Base-by-base conservation (phyloP, 1,140 invertebrate species). In the Drosophila insularis region DNA sequence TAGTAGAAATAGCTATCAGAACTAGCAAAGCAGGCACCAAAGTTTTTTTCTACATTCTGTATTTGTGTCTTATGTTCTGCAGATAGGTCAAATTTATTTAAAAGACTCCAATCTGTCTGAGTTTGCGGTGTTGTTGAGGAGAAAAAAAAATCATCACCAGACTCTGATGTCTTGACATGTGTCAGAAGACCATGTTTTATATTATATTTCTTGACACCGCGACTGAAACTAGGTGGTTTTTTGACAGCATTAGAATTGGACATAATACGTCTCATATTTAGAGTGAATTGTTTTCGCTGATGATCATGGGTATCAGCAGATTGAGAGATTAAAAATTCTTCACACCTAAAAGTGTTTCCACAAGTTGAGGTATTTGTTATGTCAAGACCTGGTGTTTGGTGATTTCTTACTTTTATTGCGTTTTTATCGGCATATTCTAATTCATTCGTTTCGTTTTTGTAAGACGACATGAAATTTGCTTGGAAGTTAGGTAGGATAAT, bases 11-110 rank as follows among this genome's bases (percentile, higher is more conserved):
- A 92, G 79, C 91, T 95, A 67, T 95, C 95, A 27, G 90, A 94
- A 21, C 96, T 96, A 14, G 93, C 94, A 85, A 97, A 97, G 78
- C 95, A 95, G 1, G 96, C 91, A 19, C 91, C 91, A 35, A 91
- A 85, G 55, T 89, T 91, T 74, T 91, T 92, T 53, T 81, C 76
- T 1, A 91, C 85, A 0, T 81, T 77, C 21, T 78, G 78, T 17
- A 82, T 68, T 60, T 89, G 76, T 43, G 85, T 63, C 63, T 85
- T 78, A 63, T 91, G 80, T 54, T 89, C 86, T 0, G 81, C 86
- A 17, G 90, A 84, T 23, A 91, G 46, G 40, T 91, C 80, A n/a
- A 91, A 77, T 61, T 91, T 91, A 59, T 90, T 91, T 1, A 91
- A 60, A 1, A 91, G 63, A 63, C 90, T 91, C 90, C 90, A 91